Evolutionary conservation across 1,140 invertebrate genomes (phyloP).

Genomic region (Zaprionus kolodkinae): DNA sequence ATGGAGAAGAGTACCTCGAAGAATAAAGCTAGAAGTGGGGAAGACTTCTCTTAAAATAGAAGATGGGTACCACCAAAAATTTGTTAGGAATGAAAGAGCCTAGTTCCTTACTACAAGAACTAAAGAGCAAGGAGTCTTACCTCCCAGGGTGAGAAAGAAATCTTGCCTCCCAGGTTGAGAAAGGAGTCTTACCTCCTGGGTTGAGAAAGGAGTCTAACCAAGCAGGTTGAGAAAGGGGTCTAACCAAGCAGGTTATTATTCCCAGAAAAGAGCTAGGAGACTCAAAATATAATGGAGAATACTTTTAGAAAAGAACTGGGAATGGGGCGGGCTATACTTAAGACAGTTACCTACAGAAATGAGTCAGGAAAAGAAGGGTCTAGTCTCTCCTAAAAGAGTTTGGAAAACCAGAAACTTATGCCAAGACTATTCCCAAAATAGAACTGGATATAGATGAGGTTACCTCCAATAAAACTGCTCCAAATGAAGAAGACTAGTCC

Average conservation of each 20-base stretch:
- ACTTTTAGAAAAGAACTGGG: background rate
- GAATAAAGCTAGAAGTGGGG: background rate
- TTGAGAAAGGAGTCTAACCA: no score
- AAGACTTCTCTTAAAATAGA: background rate
- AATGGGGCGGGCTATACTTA: background rate
- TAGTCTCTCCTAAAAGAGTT: background rate
- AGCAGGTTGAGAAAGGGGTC: no score
- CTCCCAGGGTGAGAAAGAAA: no score
- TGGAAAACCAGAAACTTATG: no score
- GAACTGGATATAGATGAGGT: background rate
- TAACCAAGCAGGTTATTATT: no score
- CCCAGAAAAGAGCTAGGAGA: no score
- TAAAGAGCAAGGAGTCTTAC: no score
- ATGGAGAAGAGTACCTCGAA: background rate
- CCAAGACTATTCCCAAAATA: background rate
- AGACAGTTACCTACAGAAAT: background rate
- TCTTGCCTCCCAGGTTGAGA: no score
- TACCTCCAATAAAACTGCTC: background rate
- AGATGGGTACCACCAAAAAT: background rate
- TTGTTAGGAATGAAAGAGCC: background rate
- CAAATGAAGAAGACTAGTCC: background rate
- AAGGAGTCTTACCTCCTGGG: no score
- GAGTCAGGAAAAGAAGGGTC: background rate
- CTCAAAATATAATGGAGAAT: no score
- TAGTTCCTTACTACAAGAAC: no score